Evolutionary conservation across 2,113 vertebrate species (phyloP).

Genomic region (Madoqua kirkii): DNA sequence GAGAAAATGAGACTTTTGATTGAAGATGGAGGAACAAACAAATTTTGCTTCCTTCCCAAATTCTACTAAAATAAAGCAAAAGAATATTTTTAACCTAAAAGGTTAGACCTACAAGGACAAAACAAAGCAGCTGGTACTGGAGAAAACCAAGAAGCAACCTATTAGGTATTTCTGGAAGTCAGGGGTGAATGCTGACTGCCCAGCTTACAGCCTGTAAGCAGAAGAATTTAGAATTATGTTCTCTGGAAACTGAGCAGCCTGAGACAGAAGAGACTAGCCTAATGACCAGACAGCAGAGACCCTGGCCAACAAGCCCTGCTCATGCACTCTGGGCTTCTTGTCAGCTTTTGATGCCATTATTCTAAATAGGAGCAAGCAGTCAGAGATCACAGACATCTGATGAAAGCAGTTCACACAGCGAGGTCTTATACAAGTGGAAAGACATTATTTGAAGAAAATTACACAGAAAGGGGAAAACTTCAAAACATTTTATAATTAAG

Average conservation of each 20-base stretch:
- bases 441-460: not conserved
- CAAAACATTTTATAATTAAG: not conserved
- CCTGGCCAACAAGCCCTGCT: not conserved
- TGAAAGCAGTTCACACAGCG: not conserved
- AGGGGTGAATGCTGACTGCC: not conserved
- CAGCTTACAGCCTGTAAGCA: not conserved
- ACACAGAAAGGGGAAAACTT: not conserved
- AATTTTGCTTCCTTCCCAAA: not conserved
- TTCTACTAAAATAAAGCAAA: not conserved
- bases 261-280: not conserved
- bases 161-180: not conserved
- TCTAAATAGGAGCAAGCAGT: not conserved
- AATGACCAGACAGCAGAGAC: not conserved
- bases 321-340: too few relatives aligned
- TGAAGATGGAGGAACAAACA: not conserved
- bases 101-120: not conserved
- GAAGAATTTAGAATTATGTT: not conserved
- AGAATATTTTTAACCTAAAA: not conserved
- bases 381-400: not conserved
- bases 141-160: not conserved
- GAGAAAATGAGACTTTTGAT: not conserved
- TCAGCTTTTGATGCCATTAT: not conserved
- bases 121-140: not conserved
- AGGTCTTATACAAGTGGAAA: not conserved
- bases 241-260: not conserved